A percentile compares a stretch with the other conserved stretches of the same genome.
Conservation (phyloP, 2,888 invertebrate genomes). For the Oconnorella tubifera region DNA sequence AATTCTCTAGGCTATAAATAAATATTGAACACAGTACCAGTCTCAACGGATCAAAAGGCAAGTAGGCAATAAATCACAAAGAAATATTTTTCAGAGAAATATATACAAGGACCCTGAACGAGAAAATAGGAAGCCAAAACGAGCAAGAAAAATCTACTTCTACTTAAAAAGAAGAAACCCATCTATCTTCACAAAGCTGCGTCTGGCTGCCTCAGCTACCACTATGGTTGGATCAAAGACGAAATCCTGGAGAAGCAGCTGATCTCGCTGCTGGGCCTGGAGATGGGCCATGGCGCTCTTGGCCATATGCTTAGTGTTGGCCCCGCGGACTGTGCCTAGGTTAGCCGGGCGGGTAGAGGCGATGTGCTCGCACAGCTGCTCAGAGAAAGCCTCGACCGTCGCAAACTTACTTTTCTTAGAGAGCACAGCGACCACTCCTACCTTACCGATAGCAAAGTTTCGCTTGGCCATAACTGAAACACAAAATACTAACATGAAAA, state of each 20-base stretch:
- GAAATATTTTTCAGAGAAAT: no score
- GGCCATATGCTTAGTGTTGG: constrained; percentile 19
- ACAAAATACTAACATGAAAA: not conserved
- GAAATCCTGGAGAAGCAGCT: constrained; percentile 30
- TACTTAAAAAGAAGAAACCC: constrained; percentile 26
- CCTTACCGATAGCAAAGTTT: constrained; percentile 25
- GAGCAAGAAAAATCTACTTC: not conserved
- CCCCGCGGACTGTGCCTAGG: constrained; percentile 20
- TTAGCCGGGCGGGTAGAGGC: constrained; percentile 17
- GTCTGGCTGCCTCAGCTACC: constrained; percentile 31
- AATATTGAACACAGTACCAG: no score
- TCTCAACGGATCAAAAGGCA: no score
- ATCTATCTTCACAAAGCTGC: constrained; percentile 27
- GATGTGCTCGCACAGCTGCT: constrained; percentile 33
- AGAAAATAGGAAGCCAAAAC: no score
- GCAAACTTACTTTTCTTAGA: constrained; percentile 28
- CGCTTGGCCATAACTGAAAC: constrained; percentile 10
- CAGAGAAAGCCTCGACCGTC: constrained; percentile 28
- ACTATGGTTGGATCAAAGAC: constrained; percentile 27
- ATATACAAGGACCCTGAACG: no score
- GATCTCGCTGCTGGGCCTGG: constrained; percentile 14
- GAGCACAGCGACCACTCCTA: constrained; percentile 25
- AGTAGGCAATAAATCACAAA: no score
- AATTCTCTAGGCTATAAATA: no score
- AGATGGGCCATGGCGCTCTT: constrained; percentile 18